Evolutionary conservation across 2,888 invertebrate genomes (phyloP), one percentile per base, ranked within the genome.

Genomic region (Hyppa rectilinea): DNA sequence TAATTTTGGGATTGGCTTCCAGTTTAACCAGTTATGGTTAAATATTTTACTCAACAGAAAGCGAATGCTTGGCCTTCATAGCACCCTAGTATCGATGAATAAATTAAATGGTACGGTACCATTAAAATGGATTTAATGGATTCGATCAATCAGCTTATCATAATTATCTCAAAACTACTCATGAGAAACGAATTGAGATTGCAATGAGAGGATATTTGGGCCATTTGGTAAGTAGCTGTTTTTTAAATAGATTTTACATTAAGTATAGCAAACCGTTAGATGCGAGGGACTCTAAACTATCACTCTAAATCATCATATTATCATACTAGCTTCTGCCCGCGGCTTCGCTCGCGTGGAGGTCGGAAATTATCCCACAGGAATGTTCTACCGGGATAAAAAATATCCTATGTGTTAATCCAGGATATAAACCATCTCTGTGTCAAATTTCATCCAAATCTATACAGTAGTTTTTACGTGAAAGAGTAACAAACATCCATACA

Each of bases 11-110:
- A 52, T 60, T 72, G 50, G 78, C 40, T 61, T 78, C 56, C 40
- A 61, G 75, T 76, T 31, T 52, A 17, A 63, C 49, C 26, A 45
- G 75, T 7, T 55, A 23, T 14, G 9, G 34, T 29, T 58, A 47
- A 61, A 50, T 55, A 78, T 49, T 29, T 23, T 55, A 50, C 31
- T 56, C 23, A n/a, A 36, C 55, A 12, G 26, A 23, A 40, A 53
- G 26, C 56, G 65, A 79, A 40, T 78, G 76, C 43, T 55, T 78
- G 59, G 40, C 59, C 62, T 75, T 78, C 58, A 26, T 12, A 26
- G 7, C 38, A 31, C 31, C 10, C 34, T 52, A 61, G 49, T 63
- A 67, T 67, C 45, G 23, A 58, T 50, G n/a, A 76, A 73, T 68
- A 47, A 53, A 59, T 43, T 74, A 43, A 68, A 59, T 43, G 36